Evolutionary conservation across 2,797 vertebrate genomes (phyloP), one percentile per base, ranked within the genome.

Genomic region (Gymnothorax reevesii): DNA sequence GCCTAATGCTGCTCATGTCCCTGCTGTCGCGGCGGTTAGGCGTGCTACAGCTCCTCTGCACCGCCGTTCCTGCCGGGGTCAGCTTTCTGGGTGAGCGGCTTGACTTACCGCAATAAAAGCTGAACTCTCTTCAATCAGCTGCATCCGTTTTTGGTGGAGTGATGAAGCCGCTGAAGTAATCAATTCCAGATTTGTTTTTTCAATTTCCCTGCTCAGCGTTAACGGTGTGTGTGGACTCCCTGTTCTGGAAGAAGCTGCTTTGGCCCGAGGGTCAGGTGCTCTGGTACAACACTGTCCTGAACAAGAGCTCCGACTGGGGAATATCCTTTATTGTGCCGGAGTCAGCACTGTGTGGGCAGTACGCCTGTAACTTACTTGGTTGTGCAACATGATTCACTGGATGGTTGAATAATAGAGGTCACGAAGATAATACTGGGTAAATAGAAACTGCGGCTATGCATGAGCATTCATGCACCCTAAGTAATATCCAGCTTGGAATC

Each of bases 191-290:
- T 55, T 82, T 87, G 0, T 52, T 13, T 82, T 25, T 64, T 66
- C 27, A 9, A 0, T 54, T 49, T 33, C 82, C 4, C 55, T 27
- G 80, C 89, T 85, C 86, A 99, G 99, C 95, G 88, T 89, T 98
- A 84, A 99, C 98, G 0, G 92, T 99, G 59, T 91, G 88, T 9
- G 93, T 98, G 84, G 98, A 99, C 91, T 97, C 97, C 20, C 89
- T 97, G 0, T 98, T 99, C 90, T 99, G 99, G 99, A 94, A 93
- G 84, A 94, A 93, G 6, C 88, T 96, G 7, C 91, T 98, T 49
- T 99, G 99, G 99, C 98, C 99, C 3, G 98, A 99, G 90, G 98
- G 98, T 55, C 94, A 97, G 85, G 98, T 99, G 86, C 94, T 99
- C 57, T 99, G 98, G 98, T 99, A 97, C 93, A 99, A 99, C 92